Base-by-base conservation (phyloP, 2,888 invertebrate genomes). In the Agrypnus murinus region DNA sequence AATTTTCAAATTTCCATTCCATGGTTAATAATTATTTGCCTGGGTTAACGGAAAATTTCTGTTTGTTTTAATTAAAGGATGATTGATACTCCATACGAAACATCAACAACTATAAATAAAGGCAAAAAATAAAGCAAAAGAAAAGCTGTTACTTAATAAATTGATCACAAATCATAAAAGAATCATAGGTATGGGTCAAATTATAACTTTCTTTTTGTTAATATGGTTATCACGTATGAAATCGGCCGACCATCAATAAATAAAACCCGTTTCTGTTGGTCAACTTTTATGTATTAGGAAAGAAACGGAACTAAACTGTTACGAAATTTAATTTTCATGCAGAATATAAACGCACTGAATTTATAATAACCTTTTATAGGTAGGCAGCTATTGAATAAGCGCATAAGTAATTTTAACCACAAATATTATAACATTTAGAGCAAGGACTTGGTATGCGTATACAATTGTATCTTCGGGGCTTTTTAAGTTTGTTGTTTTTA, bases 171-270 rank as follows among this genome's bases (percentile, higher is more conserved):
- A 55, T 55, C 36, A 36, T 36, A 36, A 55, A 36, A 5, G 34
- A 36, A 17, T 55, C 55, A 55, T 36, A 36, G 55, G n/a, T 36
- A 55, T 55, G 55, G 15, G 55, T 55, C 55, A n/a, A 55, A 36
- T 57, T 32, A 31, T 53, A 64, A 64, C 64, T 64, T 64, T 64
- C 64, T 55, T 64, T 64, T 55, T 40, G 55, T 64, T 64, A 34
- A 43, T 32, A 64, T 31, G 53, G 17, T 64, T 64, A 55, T 55
- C 64, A 64, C 64, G 64, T 53, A 55, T 36, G 15, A 36, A n/a
- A 38, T 36, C 36, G 17, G 4, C 64, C 36, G 17, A 9, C 64
- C 40, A 55, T 55, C 53, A 55, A 31, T 40, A n/a, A n/a, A n/a
- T n/a, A 59, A 45, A 25, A 43, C 59, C 17, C 10, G 34, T 55